Evolutionary conservation across 2,888 invertebrate genomes (phyloP), one percentile per base, ranked within the genome.

Genomic region (Erebia epiphron): DNA sequence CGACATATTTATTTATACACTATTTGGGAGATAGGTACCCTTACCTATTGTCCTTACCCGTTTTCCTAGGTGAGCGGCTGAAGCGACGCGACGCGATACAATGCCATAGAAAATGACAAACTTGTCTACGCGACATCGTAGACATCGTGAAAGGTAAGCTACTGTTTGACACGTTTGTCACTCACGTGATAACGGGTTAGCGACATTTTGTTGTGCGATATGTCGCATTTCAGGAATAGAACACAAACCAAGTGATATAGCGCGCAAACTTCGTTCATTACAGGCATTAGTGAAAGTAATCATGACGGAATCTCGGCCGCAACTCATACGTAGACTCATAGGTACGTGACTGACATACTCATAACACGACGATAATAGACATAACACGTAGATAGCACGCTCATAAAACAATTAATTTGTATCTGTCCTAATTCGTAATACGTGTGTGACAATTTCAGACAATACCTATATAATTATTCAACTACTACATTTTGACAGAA

Each of bases 231-330:
- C 16, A 64, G 35, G n/a, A 54, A 52, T 16, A 35, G 16, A 64
- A 41, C 52, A 26, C 50, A 35, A 41, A 52, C 35, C 52, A 52
- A 43, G 26, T 50, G 41, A 54, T 50, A 67, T 35, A 41, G 21
- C 21, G 56, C 21, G 60, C 67, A 13, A 62, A 61, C 52, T 68
- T 69, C 50, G 69, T 64, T 65, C 64, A 69, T 69, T 69, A 66
- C 46, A 43, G 57, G 50, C 18, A 21, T 35, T 43, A 50, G 58
- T 21, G 58, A 16, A 18, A n/a, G 64, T 50, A 64, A 69, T 69
- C 57, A 69, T 69, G 35, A 60, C 43, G 14, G 68, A 58, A 69
- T 69, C 56, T 58, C 41, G 2, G 35, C 58, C 58, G 16, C 50
- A 50, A 69, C 64, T 58, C 58, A 14, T 57, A 46, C 26, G 56